These are phyloP conservation scores for Dryoscopus gambensis DNA, from an alignment of 2,113 vertebrate species.

Conservation along the genomic window DNA sequence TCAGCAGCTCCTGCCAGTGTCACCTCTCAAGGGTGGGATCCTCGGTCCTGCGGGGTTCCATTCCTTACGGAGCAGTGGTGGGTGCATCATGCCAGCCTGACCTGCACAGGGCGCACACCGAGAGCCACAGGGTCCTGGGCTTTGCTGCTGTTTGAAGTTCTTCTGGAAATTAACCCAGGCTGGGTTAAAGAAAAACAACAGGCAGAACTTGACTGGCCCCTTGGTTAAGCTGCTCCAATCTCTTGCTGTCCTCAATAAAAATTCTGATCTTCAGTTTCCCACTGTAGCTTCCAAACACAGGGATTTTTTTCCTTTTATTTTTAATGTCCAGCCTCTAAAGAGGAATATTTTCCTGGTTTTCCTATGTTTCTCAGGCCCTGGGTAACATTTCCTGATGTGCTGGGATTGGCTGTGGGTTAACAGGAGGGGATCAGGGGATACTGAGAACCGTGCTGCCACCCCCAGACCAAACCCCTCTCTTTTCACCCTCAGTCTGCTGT, in stretches of 20 bases:
- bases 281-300: not conserved
- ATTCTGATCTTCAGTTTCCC: not conserved
- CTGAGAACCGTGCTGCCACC: not conserved
- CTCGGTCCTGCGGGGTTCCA: fast-evolving
- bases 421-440: no score
- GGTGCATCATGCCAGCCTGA: not conserved
- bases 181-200: not conserved
- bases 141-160: not conserved
- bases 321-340: not conserved
- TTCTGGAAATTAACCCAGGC: not conserved
- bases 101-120: fast-evolving
- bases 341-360: not conserved
- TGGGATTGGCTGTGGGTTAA: not conserved
- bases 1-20: not conserved
- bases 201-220: fast-evolving
- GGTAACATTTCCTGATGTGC: not conserved
- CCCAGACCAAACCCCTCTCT: not conserved
- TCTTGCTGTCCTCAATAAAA: not conserved
- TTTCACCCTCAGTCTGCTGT: not conserved
- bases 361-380: not conserved
- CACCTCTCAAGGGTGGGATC: not conserved
- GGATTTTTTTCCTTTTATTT: not conserved
- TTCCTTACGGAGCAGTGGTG: not conserved
- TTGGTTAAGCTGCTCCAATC: not conserved
- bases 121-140: fast-evolving